Percentiles rank a stretch among this genome's conserved stretches.
Evolutionary conservation across 2,113 vertebrate genomes (phyloP).

Genomic region (Sinocyclocheilus maitianheensis): DNA sequence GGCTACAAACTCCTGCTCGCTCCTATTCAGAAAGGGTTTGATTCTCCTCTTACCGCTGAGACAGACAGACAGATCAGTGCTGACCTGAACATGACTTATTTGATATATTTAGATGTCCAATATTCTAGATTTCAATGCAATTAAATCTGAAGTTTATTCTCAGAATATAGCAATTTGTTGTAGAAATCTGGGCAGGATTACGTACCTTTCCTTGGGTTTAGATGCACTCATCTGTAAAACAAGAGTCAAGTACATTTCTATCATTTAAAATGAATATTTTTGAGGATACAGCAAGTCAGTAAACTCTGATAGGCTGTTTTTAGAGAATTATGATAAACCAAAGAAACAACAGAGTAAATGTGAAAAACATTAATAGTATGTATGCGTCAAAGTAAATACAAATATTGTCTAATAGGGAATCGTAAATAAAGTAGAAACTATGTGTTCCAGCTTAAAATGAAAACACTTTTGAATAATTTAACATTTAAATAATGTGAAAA

Average conservation of each 20-base stretch:
- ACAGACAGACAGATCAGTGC: background rate
- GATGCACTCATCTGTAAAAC: slow-evolving; percentile 9
- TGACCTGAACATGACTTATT: background rate
- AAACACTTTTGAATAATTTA: background rate
- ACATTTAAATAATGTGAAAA: background rate
- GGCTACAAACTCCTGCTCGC: slow-evolving; percentile 9
- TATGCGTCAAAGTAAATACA: background rate
- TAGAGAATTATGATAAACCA: background rate
- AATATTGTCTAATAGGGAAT: background rate
- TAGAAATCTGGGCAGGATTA: background rate
- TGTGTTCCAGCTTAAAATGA: background rate
- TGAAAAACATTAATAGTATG: background rate
- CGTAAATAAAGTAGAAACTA: background rate
- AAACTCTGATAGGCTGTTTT: background rate
- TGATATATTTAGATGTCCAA: background rate
- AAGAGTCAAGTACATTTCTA: background rate
- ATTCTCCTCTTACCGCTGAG: background rate
- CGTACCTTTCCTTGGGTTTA: background rate
- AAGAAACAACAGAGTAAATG: background rate
- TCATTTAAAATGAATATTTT: background rate
- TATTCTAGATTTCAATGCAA: background rate
- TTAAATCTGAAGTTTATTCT: background rate
- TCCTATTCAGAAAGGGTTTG: background rate
- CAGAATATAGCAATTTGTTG: background rate
- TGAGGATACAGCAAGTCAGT: background rate